Conservation (phyloP, 2,113 vertebrate species). For the Gadus chalcogrammus region DNA sequence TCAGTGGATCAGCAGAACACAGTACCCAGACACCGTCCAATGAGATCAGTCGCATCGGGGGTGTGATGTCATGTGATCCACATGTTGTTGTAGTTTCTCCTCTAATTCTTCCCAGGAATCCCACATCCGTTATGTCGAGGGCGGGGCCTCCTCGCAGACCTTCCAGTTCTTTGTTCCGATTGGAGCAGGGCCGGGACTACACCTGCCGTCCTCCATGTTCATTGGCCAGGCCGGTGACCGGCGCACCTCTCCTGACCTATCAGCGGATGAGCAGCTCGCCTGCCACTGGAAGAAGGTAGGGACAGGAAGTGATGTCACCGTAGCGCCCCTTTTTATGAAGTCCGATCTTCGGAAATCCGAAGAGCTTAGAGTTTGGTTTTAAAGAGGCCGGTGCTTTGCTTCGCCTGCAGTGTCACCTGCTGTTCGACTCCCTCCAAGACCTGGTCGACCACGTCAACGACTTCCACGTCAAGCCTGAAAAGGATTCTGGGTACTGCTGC, state of each 20-base stretch:
- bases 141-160: constrained; percentile 76
- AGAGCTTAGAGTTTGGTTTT: neutral
- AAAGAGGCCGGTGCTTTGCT: neutral
- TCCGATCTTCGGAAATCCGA: neutral
- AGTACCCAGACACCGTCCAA: too few relatives aligned
- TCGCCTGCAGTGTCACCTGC: constrained; percentile 84
- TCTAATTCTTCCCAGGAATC: constrained; percentile 71
- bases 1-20: too few relatives aligned
- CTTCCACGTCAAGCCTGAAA: constrained; percentile 94
- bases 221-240: constrained; percentile 82
- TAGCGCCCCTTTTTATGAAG: too few relatives aligned
- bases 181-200: constrained; percentile 79
- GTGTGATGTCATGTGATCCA: too few relatives aligned
- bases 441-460: constrained; percentile 96
- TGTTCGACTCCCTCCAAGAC: constrained; percentile 94
- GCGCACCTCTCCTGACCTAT: constrained; percentile 82
- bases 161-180: constrained; percentile 94
- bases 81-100: too few relatives aligned
- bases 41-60: too few relatives aligned
- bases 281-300: constrained; percentile 91
- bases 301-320: too few relatives aligned
- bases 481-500: constrained; percentile 95
- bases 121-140: constrained; percentile 78
- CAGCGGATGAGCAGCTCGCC: constrained; percentile 88
- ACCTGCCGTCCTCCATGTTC: constrained; percentile 87